A percentile compares a stretch with the other conserved stretches of the same genome.
Evolutionary conservation across 2,888 invertebrate genomes (phyloP).

Genomic region (Leptothorax acervorum): DNA sequence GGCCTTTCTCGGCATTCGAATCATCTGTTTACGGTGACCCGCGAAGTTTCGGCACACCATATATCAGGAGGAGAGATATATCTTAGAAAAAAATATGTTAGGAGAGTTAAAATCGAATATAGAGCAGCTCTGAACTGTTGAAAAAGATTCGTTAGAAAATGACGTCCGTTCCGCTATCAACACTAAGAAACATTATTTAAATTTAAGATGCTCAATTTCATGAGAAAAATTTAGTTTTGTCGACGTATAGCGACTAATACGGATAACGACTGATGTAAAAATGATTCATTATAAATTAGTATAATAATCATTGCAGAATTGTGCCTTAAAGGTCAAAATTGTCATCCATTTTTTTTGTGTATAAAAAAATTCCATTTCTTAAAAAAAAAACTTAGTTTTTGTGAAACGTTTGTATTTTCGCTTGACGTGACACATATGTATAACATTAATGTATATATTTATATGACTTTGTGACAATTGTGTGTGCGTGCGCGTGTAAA

Average conservation of each 20-base stretch:
- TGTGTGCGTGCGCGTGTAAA: neutral
- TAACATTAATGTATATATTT: neutral
- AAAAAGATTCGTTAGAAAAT: slow-evolving; percentile 20
- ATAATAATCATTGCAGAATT: slow-evolving; percentile 12
- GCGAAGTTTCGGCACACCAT: slow-evolving; percentile 77
- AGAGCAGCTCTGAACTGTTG: slow-evolving; percentile 1
- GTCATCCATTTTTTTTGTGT: neutral
- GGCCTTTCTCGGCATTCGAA: slow-evolving; percentile 82
- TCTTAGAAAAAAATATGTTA: neutral
- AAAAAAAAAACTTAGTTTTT: neutral
- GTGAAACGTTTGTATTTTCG: neutral
- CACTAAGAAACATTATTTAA: slow-evolving; percentile 7
- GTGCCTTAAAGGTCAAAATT: slow-evolving; percentile 21
- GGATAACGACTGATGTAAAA: neutral
- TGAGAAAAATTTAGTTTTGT: neutral
- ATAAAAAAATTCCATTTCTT: neutral
- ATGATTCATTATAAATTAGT: slow-evolving; percentile 5
- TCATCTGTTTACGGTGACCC: slow-evolving; percentile 81
- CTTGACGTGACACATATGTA: neutral
- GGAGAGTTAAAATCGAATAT: neutral
- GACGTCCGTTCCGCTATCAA: neutral
- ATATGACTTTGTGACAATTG: neutral
- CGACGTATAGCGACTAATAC: neutral
- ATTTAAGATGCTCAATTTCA: slow-evolving; percentile 1
- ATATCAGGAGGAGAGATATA: slow-evolving; percentile 65